Evolutionary conservation across 2,113 vertebrate genomes (phyloP), one percentile per base, ranked within the genome.

Genomic region (Lophius piscatorius): DNA sequence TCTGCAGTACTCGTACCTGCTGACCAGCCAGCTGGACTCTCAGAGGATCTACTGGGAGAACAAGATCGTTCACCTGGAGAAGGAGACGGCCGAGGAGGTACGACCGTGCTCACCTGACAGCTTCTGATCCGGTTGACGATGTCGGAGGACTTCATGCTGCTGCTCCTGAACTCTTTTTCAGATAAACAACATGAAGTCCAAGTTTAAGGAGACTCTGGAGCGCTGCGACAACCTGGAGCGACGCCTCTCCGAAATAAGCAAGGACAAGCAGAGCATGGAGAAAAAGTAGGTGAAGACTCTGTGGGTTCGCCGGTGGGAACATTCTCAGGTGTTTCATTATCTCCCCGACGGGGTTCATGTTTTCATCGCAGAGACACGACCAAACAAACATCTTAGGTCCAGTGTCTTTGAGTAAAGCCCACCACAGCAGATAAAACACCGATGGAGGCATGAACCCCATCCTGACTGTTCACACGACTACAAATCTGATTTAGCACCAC

Each of bases 11-110:
- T 98, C 97, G 0, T 98, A 98, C 78, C 85, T 99, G 82, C 91
- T 99, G 69, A 98, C 97, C 0, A 98, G 97, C 74, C 97, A 99
- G 72, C 91, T 99, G 91, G 97, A 99, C 48, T 99, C 97, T 2
- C 97, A 99, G 35, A 89, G 97, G 18, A 94, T 98, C 78, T 99
- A 98, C 70, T 99, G 97, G 97, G 97, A 99, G 87, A 98, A 98
- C 80, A 99, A 99, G 90, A 98, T 99, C 1, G 94, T 94, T 23
- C 93, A 96, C 16, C 91, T 99, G 80, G 97, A 98, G 85, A 98
- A 99, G 76, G 97, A 99, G 75, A 97, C 95, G 0, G 94, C 96
- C 2, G 95, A 98, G 66, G 97, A 99, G 92, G 97, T 98, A 84
- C 4, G 41, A 14, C 21, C 20, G 4, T 9, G 9, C 8, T 3